Base-by-base conservation (phyloP, 2,113 vertebrate genomes). In the Cyprinodon brontotheroides region DNA sequence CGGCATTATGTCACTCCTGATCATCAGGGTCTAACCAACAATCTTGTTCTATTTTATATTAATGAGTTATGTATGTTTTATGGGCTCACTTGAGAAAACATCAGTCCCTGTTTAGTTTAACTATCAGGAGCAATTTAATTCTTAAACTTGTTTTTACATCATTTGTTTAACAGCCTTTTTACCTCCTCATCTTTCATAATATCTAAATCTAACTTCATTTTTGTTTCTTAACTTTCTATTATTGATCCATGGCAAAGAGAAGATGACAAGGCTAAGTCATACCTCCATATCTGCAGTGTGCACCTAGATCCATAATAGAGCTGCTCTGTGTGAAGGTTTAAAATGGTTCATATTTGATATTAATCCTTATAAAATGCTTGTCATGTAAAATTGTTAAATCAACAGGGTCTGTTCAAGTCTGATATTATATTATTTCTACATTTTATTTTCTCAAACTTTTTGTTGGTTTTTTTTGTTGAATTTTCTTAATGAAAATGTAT, bases 221-320 rank as follows among this genome's bases (percentile, higher is more conserved):
- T 29, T 65, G 47, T 65, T 48, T 69, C 60, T 65, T 60, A 68
- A 61, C 43, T 69, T 68, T 63, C 79, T 78, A 76, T 47, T 17
- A 77, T 65, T 70, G 70, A 87, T 86, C 88, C 86, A 81, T 77
- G 86, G 85, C 77, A 80, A 67, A 72, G 75, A 89, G 78, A 68
- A 91, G 88, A 90, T 87, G 89, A 92, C 87, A 90, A 89, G 85
- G 70, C 89, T 88, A 92, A 92, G 91, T 92, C 91, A 92, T 92
- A 79, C 88, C 85, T 87, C 89, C 80, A 87, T 77, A 83, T 87
- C 87, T 89, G 89, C 87, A 86, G 77, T 93, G 90, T 89, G 86
- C 78, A 90, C 90, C 73, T 77, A 50, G 70, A 83, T 86, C 82
- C 65, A 74, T 71, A 70, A 50, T 40, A 67, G 62, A 1, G 75